Evolutionary conservation across 2,888 invertebrate species (phyloP).

Genomic region (Lumbricus terrestris): DNA sequence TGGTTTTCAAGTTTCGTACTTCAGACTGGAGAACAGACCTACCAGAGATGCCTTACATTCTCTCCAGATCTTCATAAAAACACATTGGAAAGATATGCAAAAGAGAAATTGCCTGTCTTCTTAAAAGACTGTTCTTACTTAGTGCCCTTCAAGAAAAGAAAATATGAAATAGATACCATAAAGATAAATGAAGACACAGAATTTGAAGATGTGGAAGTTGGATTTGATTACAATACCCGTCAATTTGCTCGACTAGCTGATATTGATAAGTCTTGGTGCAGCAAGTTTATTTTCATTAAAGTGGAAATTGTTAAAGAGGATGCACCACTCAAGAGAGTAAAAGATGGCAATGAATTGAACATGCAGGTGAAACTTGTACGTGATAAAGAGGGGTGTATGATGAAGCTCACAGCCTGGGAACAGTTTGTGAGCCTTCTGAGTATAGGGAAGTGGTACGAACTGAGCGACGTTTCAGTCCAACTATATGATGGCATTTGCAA

Average conservation of each 20-base stretch:
- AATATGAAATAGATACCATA: background rate
- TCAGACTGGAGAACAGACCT: background rate
- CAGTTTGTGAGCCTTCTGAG: background rate
- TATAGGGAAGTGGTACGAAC: background rate
- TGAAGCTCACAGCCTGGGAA: background rate
- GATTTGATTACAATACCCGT: background rate
- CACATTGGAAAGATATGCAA: background rate
- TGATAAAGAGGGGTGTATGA: background rate
- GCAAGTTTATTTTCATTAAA: background rate
- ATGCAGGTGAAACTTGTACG: background rate
- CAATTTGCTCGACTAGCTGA: background rate
- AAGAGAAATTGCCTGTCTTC: background rate
- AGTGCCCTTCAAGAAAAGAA: background rate
- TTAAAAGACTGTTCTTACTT: background rate
- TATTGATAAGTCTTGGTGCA: background rate
- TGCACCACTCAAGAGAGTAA: background rate
- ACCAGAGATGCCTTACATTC: background rate
- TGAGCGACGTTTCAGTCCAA: background rate
- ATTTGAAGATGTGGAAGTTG: background rate
- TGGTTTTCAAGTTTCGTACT: background rate
- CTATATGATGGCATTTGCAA: background rate
- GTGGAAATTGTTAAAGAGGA: background rate
- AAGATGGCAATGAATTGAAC: background rate
- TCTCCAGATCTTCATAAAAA: background rate
- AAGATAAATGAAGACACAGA: background rate